These are phyloP conservation scores for Malurus melanocephalus DNA, from an alignment of 2,113 vertebrate species.

Conservation along the genomic window DNA sequence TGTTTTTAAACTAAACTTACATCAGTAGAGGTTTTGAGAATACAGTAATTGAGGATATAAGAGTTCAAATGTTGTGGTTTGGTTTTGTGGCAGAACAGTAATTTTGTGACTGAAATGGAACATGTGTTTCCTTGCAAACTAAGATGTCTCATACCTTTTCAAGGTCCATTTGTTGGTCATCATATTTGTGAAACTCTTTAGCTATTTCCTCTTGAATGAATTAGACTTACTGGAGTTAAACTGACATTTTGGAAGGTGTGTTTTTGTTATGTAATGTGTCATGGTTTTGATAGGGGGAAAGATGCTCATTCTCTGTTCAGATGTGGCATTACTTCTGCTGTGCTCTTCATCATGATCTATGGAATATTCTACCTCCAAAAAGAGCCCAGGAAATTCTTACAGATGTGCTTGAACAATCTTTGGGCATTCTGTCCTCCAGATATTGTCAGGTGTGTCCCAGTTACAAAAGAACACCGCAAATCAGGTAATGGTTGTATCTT, in stretches of 20 bases:
- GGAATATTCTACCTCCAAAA: conserved; percentile 79
- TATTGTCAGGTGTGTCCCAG: conserved; percentile 84
- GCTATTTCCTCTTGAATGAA: conserved; percentile 71
- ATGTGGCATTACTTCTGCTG: conserved; percentile 97
- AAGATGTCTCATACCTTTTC: conserved; percentile 72
- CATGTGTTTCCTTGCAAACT: conserved; percentile 56
- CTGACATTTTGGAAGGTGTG: conserved; percentile 48
- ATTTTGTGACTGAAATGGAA: conserved; percentile 57
- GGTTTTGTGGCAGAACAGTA: conserved; percentile 48
- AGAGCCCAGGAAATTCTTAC: conserved; percentile 81
- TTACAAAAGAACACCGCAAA: conserved; percentile 86
- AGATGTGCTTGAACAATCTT: conserved; percentile 83
- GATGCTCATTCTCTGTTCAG: conserved; percentile 94
- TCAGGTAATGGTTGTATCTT: conserved; percentile 80
- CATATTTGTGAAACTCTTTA: conserved; percentile 34
- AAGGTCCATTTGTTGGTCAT: conserved; percentile 61
- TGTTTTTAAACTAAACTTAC: conserved; percentile 12
- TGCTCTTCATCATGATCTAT: conserved; percentile 88
- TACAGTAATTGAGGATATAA: neutral
- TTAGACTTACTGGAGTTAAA: conserved; percentile 65
- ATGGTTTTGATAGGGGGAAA: conserved; percentile 85
- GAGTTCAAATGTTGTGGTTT: conserved; percentile 44
- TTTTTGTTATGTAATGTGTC: conserved; percentile 64
- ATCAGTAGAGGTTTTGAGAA: neutral
- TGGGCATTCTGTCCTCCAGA: conserved; percentile 84